These are phyloP conservation scores for Leptonema lineaticorne DNA, from an alignment of 1,140 invertebrate species.

Conservation along the genomic window DNA sequence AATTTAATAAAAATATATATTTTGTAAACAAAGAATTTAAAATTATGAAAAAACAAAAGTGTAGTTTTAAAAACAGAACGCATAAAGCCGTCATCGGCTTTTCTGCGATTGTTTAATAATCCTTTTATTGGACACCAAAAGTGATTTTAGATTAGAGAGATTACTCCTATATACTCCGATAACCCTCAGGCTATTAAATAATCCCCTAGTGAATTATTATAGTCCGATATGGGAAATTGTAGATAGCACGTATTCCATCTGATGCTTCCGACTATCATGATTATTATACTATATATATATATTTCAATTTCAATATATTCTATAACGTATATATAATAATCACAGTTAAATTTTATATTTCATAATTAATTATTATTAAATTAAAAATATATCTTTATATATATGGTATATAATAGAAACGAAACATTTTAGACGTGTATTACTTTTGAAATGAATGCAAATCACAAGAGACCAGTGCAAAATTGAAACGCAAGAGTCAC, in stretches of 20 bases:
- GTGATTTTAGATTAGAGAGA: slow-evolving; percentile 30
- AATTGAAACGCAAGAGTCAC: background rate
- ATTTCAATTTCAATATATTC: background rate
- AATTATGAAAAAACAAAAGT: too few species aligned
- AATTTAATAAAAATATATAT: too few species aligned
- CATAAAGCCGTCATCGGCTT: background rate
- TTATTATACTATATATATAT: background rate
- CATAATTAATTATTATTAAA: background rate
- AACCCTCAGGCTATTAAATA: slow-evolving; percentile 15
- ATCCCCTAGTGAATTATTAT: slow-evolving; percentile 26
- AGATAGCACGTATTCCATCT: too few species aligned
- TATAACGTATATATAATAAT: background rate
- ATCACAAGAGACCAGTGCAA: background rate
- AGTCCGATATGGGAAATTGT: slow-evolving; percentile 1
- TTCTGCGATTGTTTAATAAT: slow-evolving; percentile 14
- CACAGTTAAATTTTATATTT: too few species aligned
- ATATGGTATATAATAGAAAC: background rate
- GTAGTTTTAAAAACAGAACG: too few species aligned
- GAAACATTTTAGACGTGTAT: background rate
- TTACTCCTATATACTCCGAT: slow-evolving; percentile 13
- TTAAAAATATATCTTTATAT: background rate
- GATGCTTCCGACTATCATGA: background rate
- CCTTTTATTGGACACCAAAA: slow-evolving; percentile 26
- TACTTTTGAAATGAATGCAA: background rate
- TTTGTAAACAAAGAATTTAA: too few species aligned